Evolutionary conservation across 2,888 invertebrate genomes (phyloP), one percentile per base, ranked within the genome.

Genomic region (Tipula confusa): DNA sequence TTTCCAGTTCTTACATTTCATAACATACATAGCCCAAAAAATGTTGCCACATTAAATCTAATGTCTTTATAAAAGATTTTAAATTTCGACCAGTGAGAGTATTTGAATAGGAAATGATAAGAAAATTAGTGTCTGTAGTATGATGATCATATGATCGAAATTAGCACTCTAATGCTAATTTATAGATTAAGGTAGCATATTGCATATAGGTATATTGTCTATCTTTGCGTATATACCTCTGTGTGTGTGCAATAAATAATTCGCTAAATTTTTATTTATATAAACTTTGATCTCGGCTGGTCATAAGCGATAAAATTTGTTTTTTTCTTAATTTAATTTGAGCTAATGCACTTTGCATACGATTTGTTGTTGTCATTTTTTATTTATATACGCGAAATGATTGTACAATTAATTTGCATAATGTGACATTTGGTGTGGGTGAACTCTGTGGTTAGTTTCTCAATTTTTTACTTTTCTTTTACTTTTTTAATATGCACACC

Each of bases 81-180:
- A n/a, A n/a, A n/a, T n/a, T n/a, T n/a, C n/a, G n/a, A n/a, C n/a
- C n/a, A n/a, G n/a, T n/a, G n/a, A n/a, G n/a, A n/a, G 33, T 33
- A 33, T 2, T 33, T 33, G 33, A 64, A 24, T 24, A 64, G 24
- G 24, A 64, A 64, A 18, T 64, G 64, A 64, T 64, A 24, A 64
- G 64, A 43, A 43, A 43, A 15, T 43, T 43, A 15, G 43, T 43
- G 15, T n/a, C n/a, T n/a, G n/a, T n/a, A n/a, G n/a, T n/a, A n/a
- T 64, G 64, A n/a, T 64, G 64, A 18, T 64, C 64, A 64, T 64
- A 64, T 64, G 64, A 64, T 64, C 64, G 64, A 64, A 43, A 43
- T 43, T 43, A 43, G 15, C 43, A 43, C 3, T 0, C 1, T 3
- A 0, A 15, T 43, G 43, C 43, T n/a, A 43, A 43, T 43, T 43